Evolutionary conservation across 1,140 invertebrate species (phyloP).

Genomic region (Tetragnatha versicolor): DNA sequence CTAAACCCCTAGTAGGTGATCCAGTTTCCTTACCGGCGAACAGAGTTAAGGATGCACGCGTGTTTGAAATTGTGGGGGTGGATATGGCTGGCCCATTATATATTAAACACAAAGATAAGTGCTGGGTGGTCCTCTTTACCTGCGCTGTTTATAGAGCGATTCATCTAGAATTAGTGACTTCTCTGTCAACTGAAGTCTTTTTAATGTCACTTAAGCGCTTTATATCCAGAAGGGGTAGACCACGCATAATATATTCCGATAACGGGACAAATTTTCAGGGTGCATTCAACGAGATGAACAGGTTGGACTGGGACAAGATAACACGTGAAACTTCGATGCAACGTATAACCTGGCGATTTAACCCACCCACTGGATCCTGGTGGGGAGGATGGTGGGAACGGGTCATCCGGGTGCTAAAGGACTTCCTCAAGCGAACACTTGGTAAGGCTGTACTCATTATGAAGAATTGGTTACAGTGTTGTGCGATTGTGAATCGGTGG

Average conservation of each 20-base stretch:
- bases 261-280: constrained; percentile 64
- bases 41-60: constrained; percentile 58
- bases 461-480: constrained; percentile 50
- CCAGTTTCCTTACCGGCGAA: constrained; percentile 57
- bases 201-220: constrained; percentile 62
- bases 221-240: constrained; percentile 61
- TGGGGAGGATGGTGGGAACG: constrained; percentile 36
- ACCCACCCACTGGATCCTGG: background rate
- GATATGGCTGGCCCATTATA: constrained; percentile 62
- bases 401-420: constrained; percentile 10
- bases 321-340: background rate
- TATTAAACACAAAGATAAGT: no score
- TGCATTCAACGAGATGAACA: background rate
- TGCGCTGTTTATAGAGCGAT: constrained; percentile 30
- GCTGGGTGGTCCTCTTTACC: no score
- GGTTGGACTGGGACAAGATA: background rate
- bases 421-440: background rate
- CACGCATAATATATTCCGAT: constrained; percentile 61
- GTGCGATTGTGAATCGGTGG: constrained; percentile 37
- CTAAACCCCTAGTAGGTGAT: background rate
- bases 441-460: constrained; percentile 18
- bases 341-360: constrained; percentile 12
- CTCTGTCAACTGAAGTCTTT: constrained; percentile 62
- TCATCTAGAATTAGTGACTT: constrained; percentile 62
- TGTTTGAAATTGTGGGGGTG: constrained; percentile 61